phyloP scores from a whole-genome alignment of 1,140 invertebrate species.

The Paracyclopina nana region DNA sequence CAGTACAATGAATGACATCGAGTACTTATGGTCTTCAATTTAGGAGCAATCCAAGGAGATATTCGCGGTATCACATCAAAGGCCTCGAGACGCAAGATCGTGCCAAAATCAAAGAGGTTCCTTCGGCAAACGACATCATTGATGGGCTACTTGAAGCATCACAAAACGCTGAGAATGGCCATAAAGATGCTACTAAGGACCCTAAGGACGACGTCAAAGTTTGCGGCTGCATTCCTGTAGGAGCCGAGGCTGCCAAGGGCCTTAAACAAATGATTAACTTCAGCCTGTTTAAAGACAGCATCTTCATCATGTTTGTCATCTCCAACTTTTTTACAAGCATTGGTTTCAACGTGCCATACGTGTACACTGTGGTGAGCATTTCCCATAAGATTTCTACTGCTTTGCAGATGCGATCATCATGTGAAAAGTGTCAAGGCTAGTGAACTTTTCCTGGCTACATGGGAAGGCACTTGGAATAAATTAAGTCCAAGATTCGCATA shows the following conservation, averaged over 20 bases:
- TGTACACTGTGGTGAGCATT: constrained; percentile 45
- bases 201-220: constrained; percentile 19
- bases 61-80: not conserved
- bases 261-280: constrained; percentile 66
- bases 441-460: no score
- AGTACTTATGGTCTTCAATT: not conserved
- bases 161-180: constrained; percentile 9
- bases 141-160: not conserved
- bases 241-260: constrained; percentile 34
- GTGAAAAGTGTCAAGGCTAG: no score
- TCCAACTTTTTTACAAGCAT: constrained; percentile 91
- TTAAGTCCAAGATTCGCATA: not conserved
- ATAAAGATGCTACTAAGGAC: constrained; percentile 20
- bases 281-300: constrained; percentile 46
- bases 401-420: no score
- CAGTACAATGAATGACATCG: not conserved
- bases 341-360: constrained; percentile 85
- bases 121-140: not conserved
- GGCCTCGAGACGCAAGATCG: not conserved
- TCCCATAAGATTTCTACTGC: no score
- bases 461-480: no score
- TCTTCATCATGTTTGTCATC: constrained; percentile 72
- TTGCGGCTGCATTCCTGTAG: constrained; percentile 25
- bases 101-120: constrained; percentile 7
- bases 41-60: not conserved